Conservation (phyloP, 2,113 vertebrate genomes). For the Oreochromis spilurus region DNA sequence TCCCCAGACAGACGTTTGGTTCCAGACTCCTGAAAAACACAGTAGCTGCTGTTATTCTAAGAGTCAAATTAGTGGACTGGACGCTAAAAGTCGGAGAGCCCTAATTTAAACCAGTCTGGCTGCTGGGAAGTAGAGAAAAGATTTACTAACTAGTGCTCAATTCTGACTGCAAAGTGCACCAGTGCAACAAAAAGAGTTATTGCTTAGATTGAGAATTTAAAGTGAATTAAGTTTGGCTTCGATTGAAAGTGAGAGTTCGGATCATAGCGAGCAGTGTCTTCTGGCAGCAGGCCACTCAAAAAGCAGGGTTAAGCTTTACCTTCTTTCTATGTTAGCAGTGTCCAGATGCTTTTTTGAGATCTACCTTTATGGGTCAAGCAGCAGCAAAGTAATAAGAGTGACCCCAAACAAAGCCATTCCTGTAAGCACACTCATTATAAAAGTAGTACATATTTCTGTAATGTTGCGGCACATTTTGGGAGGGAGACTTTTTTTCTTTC, state of each 20-base stretch:
- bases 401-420: not conserved
- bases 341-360: not conserved
- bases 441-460: not conserved
- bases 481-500: slow-evolving; percentile 1
- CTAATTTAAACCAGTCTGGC: slow-evolving; percentile 49
- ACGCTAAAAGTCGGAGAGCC: slow-evolving; percentile 15
- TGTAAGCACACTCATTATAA: slow-evolving; percentile 5
- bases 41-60: slow-evolving; percentile 66
- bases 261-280: not conserved
- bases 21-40: slow-evolving; percentile 62
- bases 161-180: not conserved
- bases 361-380: slow-evolving; percentile 1
- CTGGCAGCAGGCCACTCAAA: slow-evolving; percentile 1
- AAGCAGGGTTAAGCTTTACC: not conserved
- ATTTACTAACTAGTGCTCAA: slow-evolving; percentile 31
- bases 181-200: not conserved
- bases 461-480: slow-evolving; percentile 3
- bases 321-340: not conserved
- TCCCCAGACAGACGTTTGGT: slow-evolving; percentile 54
- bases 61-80: slow-evolving; percentile 56
- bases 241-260: slow-evolving; percentile 27
- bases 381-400: not conserved
- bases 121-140: not conserved
- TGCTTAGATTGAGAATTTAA: not conserved
- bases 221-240: slow-evolving; percentile 13